Evolutionary conservation across 2,797 vertebrate species (phyloP), one percentile per base, ranked within the genome.

Genomic region (Girardinus metallicus): DNA sequence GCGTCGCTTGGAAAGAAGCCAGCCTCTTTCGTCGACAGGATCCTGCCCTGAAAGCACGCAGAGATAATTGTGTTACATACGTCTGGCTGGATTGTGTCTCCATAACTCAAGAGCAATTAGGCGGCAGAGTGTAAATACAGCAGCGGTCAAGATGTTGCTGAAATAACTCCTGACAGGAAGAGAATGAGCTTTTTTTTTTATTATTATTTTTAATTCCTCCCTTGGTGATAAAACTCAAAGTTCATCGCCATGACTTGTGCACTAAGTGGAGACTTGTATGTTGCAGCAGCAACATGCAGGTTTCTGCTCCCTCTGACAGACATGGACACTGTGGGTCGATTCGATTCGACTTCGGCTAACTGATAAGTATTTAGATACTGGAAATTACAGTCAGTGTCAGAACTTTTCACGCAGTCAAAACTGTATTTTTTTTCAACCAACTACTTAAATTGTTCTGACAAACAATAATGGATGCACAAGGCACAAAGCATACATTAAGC

Each of bases 1-100:
- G 97, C 96, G 34, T 99, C 96, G 83, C 98, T 99, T 77, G 98
- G 98, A 89, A 99, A 99, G 95, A 97, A 99, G 94, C 98, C 98
- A 92, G 97, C 94, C 84, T 99, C 98, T 89, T 97, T 97, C 26
- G 96, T 98, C 64, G 96, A 93, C 94, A 97, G 92, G 93, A 98
- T 97, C 95, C 96, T 97, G 80, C 98, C 98, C 98, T 99, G 95
- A 85, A 93, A 95, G 77, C 92, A 95, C 77, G 91, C 64, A 93
- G 74, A 91, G 86, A 94, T 89, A 92, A 95, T 87, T 90, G 74
- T 0, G 86, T 91, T 95, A 95, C 18, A 81, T 89, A 85, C 84
- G 87, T 92, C 89, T 89, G 86, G 85, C 76, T 66, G 26, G 82
- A 87, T 85, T 89, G 82, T 11, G 79, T 86, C 89, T 91, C 87